Conservation (phyloP, 2,888 invertebrate genomes). For the Andrena dorsata region DNA sequence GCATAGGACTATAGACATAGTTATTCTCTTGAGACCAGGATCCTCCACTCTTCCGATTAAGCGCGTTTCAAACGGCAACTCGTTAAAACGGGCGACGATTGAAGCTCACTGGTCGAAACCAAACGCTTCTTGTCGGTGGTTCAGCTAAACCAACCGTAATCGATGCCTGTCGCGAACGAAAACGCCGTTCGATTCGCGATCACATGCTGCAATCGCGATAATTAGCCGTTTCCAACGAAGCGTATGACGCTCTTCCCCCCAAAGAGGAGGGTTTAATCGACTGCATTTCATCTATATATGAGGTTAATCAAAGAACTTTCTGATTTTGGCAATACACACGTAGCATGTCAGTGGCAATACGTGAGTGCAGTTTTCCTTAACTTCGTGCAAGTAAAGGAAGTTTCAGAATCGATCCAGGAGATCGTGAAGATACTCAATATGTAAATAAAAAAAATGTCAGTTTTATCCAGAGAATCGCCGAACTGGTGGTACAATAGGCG, state of each 20-base stretch:
- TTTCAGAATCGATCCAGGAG: too few relatives aligned
- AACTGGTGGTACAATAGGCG: too few relatives aligned
- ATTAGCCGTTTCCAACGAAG: conserved; percentile 26
- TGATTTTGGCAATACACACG: neutral
- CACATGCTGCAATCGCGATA: conserved; percentile 11
- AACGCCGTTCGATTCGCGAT: conserved; percentile 9
- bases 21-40: too few relatives aligned
- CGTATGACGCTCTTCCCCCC: neutral
- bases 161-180: conserved; percentile 7
- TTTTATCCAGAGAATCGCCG: too few relatives aligned
- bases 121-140: neutral
- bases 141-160: conserved; percentile 11
- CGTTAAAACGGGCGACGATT: neutral
- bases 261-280: neutral
- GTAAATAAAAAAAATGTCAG: too few relatives aligned
- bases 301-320: neutral
- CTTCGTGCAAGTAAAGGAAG: too few relatives aligned
- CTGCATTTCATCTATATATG: neutral
- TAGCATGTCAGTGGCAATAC: too few relatives aligned
- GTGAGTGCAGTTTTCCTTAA: too few relatives aligned
- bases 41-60: neutral
- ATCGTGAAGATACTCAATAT: too few relatives aligned
- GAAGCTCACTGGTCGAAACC: neutral
- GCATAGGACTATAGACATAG: too few relatives aligned
- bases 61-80: neutral